Percentiles rank a stretch among this genome's conserved stretches.
phyloP scores from a whole-genome alignment of 1,140 invertebrate species.

The Drosophila sturtevanti region DNA sequence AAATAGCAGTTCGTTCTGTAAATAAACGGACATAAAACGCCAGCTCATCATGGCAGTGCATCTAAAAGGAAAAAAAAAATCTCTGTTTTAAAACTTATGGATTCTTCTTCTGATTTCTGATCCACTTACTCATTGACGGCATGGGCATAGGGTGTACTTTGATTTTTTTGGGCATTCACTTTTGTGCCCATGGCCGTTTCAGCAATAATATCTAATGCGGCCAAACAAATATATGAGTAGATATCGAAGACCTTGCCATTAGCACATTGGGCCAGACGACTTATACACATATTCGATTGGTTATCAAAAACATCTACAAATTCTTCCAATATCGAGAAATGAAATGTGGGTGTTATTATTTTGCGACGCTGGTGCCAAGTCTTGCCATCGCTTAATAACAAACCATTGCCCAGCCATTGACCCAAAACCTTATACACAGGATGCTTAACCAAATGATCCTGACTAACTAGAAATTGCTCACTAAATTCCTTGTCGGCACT shows the following conservation, averaged over 20 bases:
- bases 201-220: constrained; percentile 82
- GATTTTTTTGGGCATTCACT: constrained; percentile 88
- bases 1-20: constrained; percentile 65
- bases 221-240: constrained; percentile 49
- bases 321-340: constrained; percentile 90
- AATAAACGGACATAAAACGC: constrained; percentile 59
- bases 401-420: constrained; percentile 87
- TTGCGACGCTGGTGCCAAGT: constrained; percentile 66
- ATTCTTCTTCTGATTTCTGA: not conserved
- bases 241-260: constrained; percentile 82
- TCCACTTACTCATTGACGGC: constrained; percentile 86
- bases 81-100: not conserved
- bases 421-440: constrained; percentile 78
- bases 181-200: constrained; percentile 93
- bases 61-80: constrained; percentile 18
- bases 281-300: constrained; percentile 87
- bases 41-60: constrained; percentile 59
- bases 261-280: constrained; percentile 85
- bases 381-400: constrained; percentile 84
- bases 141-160: constrained; percentile 88
- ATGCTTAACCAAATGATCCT: constrained; percentile 69
- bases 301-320: constrained; percentile 90
- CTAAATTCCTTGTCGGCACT: constrained; percentile 80
- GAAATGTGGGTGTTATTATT: constrained; percentile 90
- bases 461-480: constrained; percentile 59